These are phyloP conservation scores for Melanotus villosus DNA, from an alignment of 2,888 invertebrate genomes.

Conservation along the genomic window DNA sequence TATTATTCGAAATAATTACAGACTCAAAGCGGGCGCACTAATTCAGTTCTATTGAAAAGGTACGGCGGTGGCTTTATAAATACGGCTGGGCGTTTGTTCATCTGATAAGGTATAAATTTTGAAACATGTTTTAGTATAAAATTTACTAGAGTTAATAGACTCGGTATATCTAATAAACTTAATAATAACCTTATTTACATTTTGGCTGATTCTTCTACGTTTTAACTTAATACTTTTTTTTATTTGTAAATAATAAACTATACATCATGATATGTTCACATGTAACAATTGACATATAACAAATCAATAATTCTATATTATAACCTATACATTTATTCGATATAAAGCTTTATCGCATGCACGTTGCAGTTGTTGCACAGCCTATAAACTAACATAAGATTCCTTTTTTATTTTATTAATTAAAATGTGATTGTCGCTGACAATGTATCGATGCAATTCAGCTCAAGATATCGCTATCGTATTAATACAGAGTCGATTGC, in stretches of 20 bases:
- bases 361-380: constrained; percentile 57
- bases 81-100: constrained; percentile 34
- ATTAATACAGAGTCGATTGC: constrained; percentile 65
- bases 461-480: constrained; percentile 35
- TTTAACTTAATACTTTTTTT: constrained; percentile 37
- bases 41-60: constrained; percentile 16
- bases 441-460: constrained; percentile 62
- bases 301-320: constrained; percentile 44
- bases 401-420: constrained; percentile 55
- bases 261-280: constrained; percentile 45
- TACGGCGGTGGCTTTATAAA: constrained; percentile 35
- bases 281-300: constrained; percentile 48
- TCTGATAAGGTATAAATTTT: constrained; percentile 54
- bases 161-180: constrained; percentile 43
- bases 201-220: constrained; percentile 58
- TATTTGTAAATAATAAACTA: constrained; percentile 49
- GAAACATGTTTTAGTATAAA: constrained; percentile 50
- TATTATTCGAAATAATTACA: constrained; percentile 12
- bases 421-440: constrained; percentile 65
- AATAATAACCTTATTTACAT: constrained; percentile 57
- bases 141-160: constrained; percentile 54
- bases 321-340: constrained; percentile 35
- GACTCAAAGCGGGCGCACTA: constrained; percentile 19
- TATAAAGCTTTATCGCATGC: constrained; percentile 46
- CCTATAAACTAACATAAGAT: constrained; percentile 66